Percentiles rank a stretch among this genome's conserved stretches.
These are phyloP conservation scores for Holothuria glaberrima DNA, from an alignment of 35 echinoderm and acorn worm genomes.

Conservation along the genomic window DNA sequence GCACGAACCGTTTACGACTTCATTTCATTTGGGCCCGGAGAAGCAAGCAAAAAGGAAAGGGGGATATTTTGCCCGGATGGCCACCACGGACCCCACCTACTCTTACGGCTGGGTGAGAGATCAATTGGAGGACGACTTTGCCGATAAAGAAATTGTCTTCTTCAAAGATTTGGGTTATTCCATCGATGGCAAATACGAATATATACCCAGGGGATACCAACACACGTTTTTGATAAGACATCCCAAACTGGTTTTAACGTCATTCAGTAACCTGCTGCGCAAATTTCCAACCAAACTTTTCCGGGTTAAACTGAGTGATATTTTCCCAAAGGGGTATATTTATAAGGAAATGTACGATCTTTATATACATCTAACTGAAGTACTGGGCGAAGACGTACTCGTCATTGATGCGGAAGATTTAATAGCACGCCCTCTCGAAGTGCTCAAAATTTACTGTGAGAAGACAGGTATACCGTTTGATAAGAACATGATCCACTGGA, in stretches of 20 bases:
- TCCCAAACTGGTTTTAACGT: slow-evolving; percentile 77
- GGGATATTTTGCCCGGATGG: slow-evolving; percentile 3
- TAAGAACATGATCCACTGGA: slow-evolving; percentile 41
- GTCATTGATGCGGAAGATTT: slow-evolving; percentile 87
- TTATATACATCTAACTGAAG: slow-evolving; percentile 64
- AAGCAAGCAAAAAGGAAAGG: slow-evolving; percentile 24
- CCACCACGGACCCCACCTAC: slow-evolving; percentile 58
- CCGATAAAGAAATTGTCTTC: slow-evolving; percentile 62
- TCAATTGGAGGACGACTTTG: slow-evolving; percentile 55
- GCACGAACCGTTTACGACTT: slow-evolving; percentile 82
- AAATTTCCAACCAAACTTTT: slow-evolving; percentile 66
- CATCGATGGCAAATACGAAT: slow-evolving; percentile 68
- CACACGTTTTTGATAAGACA: slow-evolving; percentile 88
- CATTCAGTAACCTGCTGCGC: slow-evolving; percentile 62
- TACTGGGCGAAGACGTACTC: slow-evolving; percentile 72
- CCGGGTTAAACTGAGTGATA: slow-evolving; percentile 39
- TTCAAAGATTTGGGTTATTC: slow-evolving; percentile 85
- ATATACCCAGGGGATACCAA: slow-evolving; percentile 69
- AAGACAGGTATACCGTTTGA: slow-evolving; percentile 64
- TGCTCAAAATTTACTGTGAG: slow-evolving; percentile 70
- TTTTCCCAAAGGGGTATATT: slow-evolving; percentile 74
- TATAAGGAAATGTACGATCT: slow-evolving; percentile 79
- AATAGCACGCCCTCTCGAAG: slow-evolving; percentile 56
- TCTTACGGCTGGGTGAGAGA: slow-evolving; percentile 74
- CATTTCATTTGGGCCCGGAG: slow-evolving; percentile 81